Evolutionary conservation across 2,113 vertebrate genomes (phyloP).

Genomic region (Larimichthys crocea): DNA sequence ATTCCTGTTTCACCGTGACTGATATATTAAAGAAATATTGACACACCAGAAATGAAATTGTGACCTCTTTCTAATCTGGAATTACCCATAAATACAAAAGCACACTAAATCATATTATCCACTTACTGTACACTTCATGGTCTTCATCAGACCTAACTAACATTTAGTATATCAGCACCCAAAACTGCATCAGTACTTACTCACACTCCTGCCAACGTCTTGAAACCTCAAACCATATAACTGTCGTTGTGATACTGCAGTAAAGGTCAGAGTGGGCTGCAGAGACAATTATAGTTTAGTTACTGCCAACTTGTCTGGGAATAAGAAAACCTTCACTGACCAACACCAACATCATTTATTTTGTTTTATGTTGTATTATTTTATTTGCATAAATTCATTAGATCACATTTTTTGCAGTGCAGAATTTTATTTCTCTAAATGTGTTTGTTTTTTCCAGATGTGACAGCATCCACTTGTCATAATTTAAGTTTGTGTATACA

Average conservation of each 20-base stretch:
- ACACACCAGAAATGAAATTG: not conserved
- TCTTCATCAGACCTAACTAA: conserved; percentile 1
- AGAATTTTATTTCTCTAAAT: not conserved
- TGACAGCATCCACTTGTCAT: not conserved
- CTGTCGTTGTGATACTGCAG: conserved; percentile 22
- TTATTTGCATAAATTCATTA: not conserved
- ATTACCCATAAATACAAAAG: no score
- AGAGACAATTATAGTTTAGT: conserved; percentile 10
- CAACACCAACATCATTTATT: conserved; percentile 11
- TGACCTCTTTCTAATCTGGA: not conserved
- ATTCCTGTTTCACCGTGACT: not conserved
- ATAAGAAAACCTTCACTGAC: conserved; percentile 8
- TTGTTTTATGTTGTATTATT: not conserved
- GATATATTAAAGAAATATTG: not conserved
- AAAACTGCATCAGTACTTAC: conserved; percentile 14
- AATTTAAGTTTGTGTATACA: not conserved
- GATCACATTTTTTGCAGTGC: conserved; percentile 3
- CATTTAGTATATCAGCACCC: conserved; percentile 1
- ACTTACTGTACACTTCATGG: not conserved
- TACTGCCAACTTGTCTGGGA: conserved; percentile 15
- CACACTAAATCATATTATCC: not conserved
- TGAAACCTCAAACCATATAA: conserved; percentile 38
- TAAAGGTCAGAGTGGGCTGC: conserved; percentile 31
- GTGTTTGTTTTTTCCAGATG: conserved; percentile 16
- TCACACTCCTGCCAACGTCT: conserved; percentile 28